These are phyloP conservation scores for Scaeva pyrastri DNA, from an alignment of 2,888 invertebrate species.

Conservation along the genomic window DNA sequence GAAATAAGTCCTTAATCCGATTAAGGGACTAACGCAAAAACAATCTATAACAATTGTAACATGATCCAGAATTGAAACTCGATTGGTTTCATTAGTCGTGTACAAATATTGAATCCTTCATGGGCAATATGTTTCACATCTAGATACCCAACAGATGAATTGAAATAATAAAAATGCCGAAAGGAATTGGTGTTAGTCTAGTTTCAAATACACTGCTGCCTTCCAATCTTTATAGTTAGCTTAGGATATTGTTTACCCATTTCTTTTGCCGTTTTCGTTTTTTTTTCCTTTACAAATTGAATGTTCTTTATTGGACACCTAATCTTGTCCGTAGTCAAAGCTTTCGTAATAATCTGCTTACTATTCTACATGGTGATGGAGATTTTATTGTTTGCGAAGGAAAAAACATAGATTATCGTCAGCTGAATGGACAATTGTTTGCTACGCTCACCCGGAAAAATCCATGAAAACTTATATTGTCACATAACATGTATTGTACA, in stretches of 20 bases:
- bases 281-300: constrained; percentile 64
- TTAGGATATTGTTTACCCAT: constrained; percentile 55
- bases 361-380: constrained; percentile 58
- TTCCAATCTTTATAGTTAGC: constrained; percentile 24
- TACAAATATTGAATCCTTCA: constrained; percentile 58
- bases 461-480: constrained; percentile 49
- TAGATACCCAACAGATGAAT: constrained; percentile 55
- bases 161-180: constrained; percentile 56
- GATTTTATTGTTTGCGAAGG: constrained; percentile 65
- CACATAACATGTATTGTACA: constrained; percentile 2
- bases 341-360: constrained; percentile 60
- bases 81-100: constrained; percentile 49
- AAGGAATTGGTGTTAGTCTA: constrained; percentile 41
- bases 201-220: constrained; percentile 22
- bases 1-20: constrained; percentile 49
- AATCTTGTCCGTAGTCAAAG: constrained; percentile 62
- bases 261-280: constrained; percentile 33
- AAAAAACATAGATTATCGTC: constrained; percentile 62
- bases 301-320: constrained; percentile 67
- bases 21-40: constrained; percentile 38
- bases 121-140: constrained; percentile 47
- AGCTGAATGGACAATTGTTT: constrained; percentile 54
- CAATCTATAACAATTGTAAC: constrained; percentile 59
- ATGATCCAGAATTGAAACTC: constrained; percentile 45
- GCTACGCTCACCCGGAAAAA: constrained; percentile 51